phyloP scores from a whole-genome alignment of 2,113 vertebrate species.

The Megalops atlanticus region DNA sequence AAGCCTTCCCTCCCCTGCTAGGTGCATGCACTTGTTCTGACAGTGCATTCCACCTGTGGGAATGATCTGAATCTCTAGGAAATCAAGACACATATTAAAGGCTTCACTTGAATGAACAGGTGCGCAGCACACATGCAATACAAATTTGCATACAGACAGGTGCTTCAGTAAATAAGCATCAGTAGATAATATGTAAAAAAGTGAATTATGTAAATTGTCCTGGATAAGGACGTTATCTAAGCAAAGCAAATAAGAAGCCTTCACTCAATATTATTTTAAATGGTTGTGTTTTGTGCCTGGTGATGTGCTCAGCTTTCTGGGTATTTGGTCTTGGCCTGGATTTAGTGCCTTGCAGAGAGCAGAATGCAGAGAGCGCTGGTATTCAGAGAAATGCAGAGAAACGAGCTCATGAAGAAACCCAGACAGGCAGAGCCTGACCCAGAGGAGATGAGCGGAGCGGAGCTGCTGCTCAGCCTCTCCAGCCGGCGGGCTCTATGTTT shows the following conservation, averaged over 20 bases:
- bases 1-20: not conserved
- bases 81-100: not conserved
- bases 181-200: no score
- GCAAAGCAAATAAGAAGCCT: no score
- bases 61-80: not conserved
- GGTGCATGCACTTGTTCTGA: not conserved
- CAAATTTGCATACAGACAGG: not conserved
- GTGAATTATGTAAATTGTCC: no score
- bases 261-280: no score
- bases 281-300: no score
- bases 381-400: not conserved
- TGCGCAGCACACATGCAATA: not conserved
- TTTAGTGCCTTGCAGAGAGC: not conserved
- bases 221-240: no score
- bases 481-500: not conserved
- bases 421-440: not conserved
- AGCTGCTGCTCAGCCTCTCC: not conserved
- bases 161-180: no score
- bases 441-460: not conserved
- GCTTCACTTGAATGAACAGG: not conserved
- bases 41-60: not conserved
- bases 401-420: not conserved
- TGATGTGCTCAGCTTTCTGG: not conserved
- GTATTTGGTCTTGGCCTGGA: not conserved
- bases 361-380: no score